These are phyloP conservation scores for Drosophila emarginata DNA, from an alignment of 2,888 invertebrate species.

Conservation along the genomic window DNA sequence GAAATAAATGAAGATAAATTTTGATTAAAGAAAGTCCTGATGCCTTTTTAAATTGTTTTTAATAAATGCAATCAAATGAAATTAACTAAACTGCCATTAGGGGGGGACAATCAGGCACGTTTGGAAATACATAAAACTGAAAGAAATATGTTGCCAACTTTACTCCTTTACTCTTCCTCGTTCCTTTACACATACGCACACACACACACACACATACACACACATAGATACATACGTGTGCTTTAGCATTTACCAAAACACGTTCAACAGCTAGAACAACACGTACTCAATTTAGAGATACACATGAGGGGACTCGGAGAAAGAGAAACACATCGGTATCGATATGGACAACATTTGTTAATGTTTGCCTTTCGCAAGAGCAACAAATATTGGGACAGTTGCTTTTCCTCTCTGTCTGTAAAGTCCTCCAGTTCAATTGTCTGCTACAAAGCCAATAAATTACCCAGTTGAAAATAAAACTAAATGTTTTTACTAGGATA, in stretches of 20 bases:
- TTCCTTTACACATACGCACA: background rate
- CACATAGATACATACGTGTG: conserved; percentile 40
- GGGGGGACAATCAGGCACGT: conserved; percentile 72
- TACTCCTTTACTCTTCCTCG: conserved; percentile 8
- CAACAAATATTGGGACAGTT: conserved; percentile 53
- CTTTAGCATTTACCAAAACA: conserved; percentile 71
- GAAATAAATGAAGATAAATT: background rate
- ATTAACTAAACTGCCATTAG: conserved; percentile 62
- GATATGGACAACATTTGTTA: conserved; percentile 43
- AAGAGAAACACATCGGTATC: conserved; percentile 27
- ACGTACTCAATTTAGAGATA: conserved; percentile 71
- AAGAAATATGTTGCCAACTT: conserved; percentile 68
- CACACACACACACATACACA: conserved; percentile 7
- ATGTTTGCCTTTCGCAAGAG: conserved; percentile 39
- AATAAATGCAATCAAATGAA: conserved; percentile 64
- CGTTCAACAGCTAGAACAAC: conserved; percentile 70
- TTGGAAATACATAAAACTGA: conserved; percentile 70
- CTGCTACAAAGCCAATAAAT: conserved; percentile 37
- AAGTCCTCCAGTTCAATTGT: conserved; percentile 5
- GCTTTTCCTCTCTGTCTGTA: background rate
- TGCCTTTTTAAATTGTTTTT: conserved; percentile 36
- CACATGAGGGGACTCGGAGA: conserved; percentile 28
- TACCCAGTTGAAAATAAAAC: conserved; percentile 2
- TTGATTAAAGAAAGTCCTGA: background rate
- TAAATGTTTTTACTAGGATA: background rate